Evolutionary conservation across 1,140 invertebrate genomes (phyloP), one percentile per base, ranked within the genome.

Genomic region (Ptiloglossa arizonensis): DNA sequence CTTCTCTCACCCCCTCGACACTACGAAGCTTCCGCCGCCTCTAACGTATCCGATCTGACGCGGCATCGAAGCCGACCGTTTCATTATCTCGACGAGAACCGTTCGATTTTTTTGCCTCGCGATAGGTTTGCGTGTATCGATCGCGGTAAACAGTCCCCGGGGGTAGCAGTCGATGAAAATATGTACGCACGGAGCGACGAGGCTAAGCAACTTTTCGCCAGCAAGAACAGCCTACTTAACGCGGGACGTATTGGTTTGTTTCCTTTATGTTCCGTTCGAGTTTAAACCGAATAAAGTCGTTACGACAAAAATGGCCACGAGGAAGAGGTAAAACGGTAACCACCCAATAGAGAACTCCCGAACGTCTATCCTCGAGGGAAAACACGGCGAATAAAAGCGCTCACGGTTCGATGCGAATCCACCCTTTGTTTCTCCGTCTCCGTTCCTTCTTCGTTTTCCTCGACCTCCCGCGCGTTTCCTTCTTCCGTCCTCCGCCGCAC

Each of bases 341-440:
- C n/a, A 66, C 29, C 13, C 29, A 27, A 32, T 46, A 71, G 24
- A 32, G 46, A 17, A 69, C 35, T 19, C 32, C 5, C 38, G 22
- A 72, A 66, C 57, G 24, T 50, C n/a, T n/a, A 71, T 64, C 66
- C 44, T 35, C 32, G 22, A 41, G 52, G 2, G 27, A 15, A 19
- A 19, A 19, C 27, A 1, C 6, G 8, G 15, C 59, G 38, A 57
- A 41, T 44, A 52, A 35, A 74, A 66, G 3, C 63, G 44, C 22
- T 79, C 41, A 48, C 41, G 19, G 32, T 64, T 72, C 41, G 54
- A 48, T 38, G 11, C 44, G 38, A n/a, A 66, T 60, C 29, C 50
- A 19, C 66, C 44, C 70, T 75, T 83, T 73, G 66, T 74, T 82
- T 78, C 68, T 68, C 41, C 73, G 44, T 52, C 35, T 78, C 64